Evolutionary conservation across 2,888 invertebrate genomes (phyloP).

Genomic region (Ypsolopha sequella): DNA sequence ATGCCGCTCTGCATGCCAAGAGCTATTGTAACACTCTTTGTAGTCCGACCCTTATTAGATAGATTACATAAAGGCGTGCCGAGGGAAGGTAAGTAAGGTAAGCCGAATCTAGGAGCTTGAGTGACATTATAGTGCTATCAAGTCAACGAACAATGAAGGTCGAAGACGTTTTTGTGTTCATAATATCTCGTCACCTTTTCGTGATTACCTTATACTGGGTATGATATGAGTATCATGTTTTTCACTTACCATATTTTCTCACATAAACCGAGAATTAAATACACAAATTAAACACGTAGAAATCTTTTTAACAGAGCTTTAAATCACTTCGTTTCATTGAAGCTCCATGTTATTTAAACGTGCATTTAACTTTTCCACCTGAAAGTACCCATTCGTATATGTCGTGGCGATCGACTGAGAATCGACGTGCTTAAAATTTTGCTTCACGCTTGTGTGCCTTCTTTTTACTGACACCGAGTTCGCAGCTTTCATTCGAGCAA

Average conservation of each 20-base stretch:
- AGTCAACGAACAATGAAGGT: neutral
- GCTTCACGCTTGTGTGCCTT: neutral
- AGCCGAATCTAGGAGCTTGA: constrained; percentile 13
- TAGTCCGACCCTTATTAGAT: constrained; percentile 45
- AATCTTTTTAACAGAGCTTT: neutral
- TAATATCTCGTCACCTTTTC: neutral
- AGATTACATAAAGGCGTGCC: constrained; percentile 36
- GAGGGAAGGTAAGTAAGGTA: constrained; percentile 21
- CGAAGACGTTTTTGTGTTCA: neutral
- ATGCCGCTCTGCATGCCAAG: constrained; percentile 58
- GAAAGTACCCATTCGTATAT: constrained; percentile 24
- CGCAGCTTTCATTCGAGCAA: neutral
- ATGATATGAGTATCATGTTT: too few relatives aligned
- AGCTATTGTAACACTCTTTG: constrained; percentile 51
- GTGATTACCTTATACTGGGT: neutral
- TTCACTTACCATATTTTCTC: neutral
- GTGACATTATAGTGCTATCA: constrained; percentile 1
- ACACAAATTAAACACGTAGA: neutral
- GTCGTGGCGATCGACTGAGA: constrained; percentile 19
- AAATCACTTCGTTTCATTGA: constrained; percentile 2
- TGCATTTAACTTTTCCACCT: constrained; percentile 16
- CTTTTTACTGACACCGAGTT: neutral
- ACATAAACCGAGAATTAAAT: neutral
- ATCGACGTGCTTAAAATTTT: constrained; percentile 19
- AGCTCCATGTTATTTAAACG: constrained; percentile 14